A percentile compares a stretch with the other conserved stretches of the same genome.
These are phyloP conservation scores for Phalacrocorax pelagicus DNA, from an alignment of 2,113 vertebrate genomes.

Conservation along the genomic window DNA sequence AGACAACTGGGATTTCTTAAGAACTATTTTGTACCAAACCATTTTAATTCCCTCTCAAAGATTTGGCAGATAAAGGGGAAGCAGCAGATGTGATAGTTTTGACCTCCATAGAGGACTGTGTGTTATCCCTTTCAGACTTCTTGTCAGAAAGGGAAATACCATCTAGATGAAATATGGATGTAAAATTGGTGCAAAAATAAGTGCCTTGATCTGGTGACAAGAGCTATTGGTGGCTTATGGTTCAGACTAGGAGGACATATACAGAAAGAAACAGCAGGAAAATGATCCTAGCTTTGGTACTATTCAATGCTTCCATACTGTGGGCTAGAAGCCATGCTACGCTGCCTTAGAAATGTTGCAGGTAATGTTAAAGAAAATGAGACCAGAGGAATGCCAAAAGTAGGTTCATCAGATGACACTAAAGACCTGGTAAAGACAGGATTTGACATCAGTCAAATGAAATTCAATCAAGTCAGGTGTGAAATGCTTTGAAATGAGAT, in stretches of 20 bases:
- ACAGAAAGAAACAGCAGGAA: neutral
- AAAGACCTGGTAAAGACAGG: neutral
- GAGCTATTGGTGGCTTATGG: neutral
- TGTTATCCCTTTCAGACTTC: neutral
- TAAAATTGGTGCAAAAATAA: constrained; percentile 8
- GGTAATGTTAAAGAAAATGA: neutral
- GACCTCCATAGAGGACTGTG: neutral
- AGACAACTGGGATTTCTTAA: neutral
- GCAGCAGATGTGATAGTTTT: neutral
- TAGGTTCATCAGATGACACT: neutral
- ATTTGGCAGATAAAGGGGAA: neutral
- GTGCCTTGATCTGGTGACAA: neutral
- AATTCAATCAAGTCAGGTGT: neutral
- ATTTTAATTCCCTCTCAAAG: neutral
- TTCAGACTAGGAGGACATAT: neutral
- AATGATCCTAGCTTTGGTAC: neutral
- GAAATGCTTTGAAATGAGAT: neutral
- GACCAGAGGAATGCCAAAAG: neutral
- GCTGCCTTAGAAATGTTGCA: neutral
- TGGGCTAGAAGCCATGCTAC: neutral
- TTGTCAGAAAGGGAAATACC: neutral
- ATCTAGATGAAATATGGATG: neutral
- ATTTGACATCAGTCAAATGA: neutral
- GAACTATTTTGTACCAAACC: neutral
- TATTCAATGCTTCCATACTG: neutral